Evolutionary conservation across 2,888 invertebrate species (phyloP), one percentile per base, ranked within the genome.

Genomic region (Stegophylla sp.): DNA sequence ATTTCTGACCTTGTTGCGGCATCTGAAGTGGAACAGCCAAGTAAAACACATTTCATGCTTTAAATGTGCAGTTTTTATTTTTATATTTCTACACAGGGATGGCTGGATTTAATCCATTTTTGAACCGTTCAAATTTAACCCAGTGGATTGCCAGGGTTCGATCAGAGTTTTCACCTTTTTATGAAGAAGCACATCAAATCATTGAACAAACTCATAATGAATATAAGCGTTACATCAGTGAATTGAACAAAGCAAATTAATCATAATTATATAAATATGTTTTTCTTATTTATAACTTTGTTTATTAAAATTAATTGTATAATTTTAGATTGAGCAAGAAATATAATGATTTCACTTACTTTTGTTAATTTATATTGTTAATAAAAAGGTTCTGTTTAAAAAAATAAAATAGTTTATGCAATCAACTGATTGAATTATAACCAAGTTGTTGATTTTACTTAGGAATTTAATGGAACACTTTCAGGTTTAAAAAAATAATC

Each of bases 21-120:
- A n/a, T 87, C 87, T 83, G 88, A 88, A 84, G 82, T 88, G 26
- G 87, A 88, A 81, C 88, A 88, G 84, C 86, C 87, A 48, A 85
- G 87, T 87, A 83, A 85, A 23, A n/a, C 34, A 26, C 45, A 53
- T 71, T 72, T 34, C 7, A 34, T 34, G 3, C 10, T n/a, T 41
- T 20, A 64, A 41, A 34, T 3, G n/a, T 1, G 45, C 41, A 34
- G n/a, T 17, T 63, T 51, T 48, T 2, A 48, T 0, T 17, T 53
- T 13, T 26, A 41, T 17, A 51, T 34, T 48, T 71, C 20, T 9
- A 9, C 83, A 5, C 82, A 86, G 86, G 84, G 82, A 85, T 86
- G 84, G 86, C 85, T 48, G 86, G 85, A 23, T 86, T 85, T 83
- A 86, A 87, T 83, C 85, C 86, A 4, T 83, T 83, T 53, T 82